phyloP scores from a whole-genome alignment of 2,113 vertebrate genomes.

The Marmota monax region DNA sequence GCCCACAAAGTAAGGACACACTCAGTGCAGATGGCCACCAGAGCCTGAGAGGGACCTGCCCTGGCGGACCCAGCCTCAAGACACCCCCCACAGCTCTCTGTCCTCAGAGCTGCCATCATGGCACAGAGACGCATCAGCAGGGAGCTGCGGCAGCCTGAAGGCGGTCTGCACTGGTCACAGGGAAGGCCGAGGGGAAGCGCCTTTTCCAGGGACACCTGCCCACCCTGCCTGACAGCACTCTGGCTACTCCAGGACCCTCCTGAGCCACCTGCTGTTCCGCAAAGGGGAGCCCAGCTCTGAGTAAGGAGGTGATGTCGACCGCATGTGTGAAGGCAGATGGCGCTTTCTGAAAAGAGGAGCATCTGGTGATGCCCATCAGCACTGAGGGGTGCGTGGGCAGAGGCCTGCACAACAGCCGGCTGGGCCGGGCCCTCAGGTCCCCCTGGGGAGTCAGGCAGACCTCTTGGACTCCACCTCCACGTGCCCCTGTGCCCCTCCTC shows the following conservation, averaged over 20 bases:
- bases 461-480: rapidly evolving
- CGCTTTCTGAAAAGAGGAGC: neutral
- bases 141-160: too few relatives aligned
- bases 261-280: neutral
- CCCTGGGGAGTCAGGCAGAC: neutral
- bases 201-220: neutral
- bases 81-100: too few relatives aligned
- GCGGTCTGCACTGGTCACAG: neutral
- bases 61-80: neutral
- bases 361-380: rapidly evolving
- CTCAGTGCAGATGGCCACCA: rapidly evolving
- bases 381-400: rapidly evolving
- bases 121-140: too few relatives aligned
- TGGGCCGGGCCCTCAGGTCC: neutral
- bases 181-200: too few relatives aligned
- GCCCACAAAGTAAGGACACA: neutral
- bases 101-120: neutral
- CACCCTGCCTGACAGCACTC: neutral
- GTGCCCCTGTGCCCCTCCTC: neutral
- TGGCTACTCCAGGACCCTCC: neutral
- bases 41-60: too few relatives aligned
- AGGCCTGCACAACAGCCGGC: rapidly evolving
- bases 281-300: neutral
- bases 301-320: rapidly evolving
- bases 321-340: rapidly evolving